phyloP scores from a whole-genome alignment of 2,797 vertebrate species.

The Echiichthys vipera region DNA sequence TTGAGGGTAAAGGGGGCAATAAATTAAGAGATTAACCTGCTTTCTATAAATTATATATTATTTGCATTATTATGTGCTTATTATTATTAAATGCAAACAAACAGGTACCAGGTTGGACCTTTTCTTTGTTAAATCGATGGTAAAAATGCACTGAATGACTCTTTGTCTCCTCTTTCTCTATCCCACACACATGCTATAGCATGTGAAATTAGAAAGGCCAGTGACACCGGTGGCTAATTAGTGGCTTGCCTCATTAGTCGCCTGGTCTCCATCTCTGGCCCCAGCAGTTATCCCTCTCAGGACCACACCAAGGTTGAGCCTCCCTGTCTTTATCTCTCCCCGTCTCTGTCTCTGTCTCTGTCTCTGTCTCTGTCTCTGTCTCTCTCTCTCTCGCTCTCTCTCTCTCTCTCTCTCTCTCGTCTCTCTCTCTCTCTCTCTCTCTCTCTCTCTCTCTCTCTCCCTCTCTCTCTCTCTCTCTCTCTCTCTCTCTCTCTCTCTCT shows the following conservation, averaged over 20 bases:
- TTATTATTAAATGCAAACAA: conserved; percentile 10
- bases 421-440: background rate
- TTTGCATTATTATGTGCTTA: no score
- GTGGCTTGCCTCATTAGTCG: conserved; percentile 80
- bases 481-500: background rate
- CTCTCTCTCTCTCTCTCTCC: background rate
- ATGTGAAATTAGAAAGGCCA: conserved; percentile 65
- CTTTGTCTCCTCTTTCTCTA: conserved; percentile 1
- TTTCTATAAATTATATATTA: no score
- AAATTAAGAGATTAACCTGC: background rate
- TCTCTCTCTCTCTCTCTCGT: no score
- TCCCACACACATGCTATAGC: conserved; percentile 18
- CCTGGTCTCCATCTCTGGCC: conserved; percentile 69
- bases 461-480: background rate
- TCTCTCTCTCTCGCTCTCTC: background rate
- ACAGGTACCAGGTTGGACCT: background rate
- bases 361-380: background rate
- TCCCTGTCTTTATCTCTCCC: conserved; percentile 30
- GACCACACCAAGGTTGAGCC: conserved; percentile 64
- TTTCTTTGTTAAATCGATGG: conserved; percentile 25
- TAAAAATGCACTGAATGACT: conserved; percentile 38
- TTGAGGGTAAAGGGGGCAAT: background rate
- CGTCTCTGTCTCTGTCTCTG: background rate
- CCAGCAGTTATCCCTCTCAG: conserved; percentile 69
- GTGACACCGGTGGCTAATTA: conserved; percentile 81